Conservation (phyloP, 2,797 vertebrate species). For the Amphiprion clarkii region DNA sequence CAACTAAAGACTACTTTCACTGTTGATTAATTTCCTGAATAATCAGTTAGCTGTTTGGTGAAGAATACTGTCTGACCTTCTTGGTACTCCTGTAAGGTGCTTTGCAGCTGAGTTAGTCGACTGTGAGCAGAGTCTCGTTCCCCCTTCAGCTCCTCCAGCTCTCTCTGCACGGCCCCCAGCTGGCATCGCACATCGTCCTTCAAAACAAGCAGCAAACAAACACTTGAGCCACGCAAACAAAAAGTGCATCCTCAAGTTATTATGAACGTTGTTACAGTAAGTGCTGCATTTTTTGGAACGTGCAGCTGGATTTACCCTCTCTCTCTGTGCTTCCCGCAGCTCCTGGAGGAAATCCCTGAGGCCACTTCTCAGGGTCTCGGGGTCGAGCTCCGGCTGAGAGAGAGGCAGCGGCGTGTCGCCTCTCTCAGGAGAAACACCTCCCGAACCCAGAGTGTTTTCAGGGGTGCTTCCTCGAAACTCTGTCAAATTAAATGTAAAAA, state of each 20-base stretch:
- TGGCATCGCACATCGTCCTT: slow-evolving; percentile 90
- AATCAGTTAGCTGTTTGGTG: no score
- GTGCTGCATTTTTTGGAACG: not conserved
- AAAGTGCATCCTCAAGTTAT: not conserved
- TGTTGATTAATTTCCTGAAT: no score
- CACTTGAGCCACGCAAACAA: not conserved
- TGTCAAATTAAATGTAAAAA: slow-evolving; percentile 44
- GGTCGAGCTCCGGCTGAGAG: slow-evolving; percentile 84
- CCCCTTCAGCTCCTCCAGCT: slow-evolving; percentile 85
- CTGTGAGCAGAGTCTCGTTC: slow-evolving; percentile 82
- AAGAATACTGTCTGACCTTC: slow-evolving; percentile 80
- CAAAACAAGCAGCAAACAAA: slow-evolving; percentile 40
- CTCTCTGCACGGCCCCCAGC: slow-evolving; percentile 80
- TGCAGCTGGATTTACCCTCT: slow-evolving; percentile 83
- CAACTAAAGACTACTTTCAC: no score
- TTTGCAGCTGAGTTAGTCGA: slow-evolving; percentile 87
- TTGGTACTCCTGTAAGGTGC: slow-evolving; percentile 86
- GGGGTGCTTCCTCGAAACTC: slow-evolving; percentile 80
- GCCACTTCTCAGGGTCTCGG: slow-evolving; percentile 86
- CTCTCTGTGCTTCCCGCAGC: slow-evolving; percentile 88
- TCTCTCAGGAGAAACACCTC: slow-evolving; percentile 83
- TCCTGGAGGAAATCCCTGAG: slow-evolving; percentile 93
- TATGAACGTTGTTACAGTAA: not conserved
- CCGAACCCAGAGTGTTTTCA: slow-evolving; percentile 80
- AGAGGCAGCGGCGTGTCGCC: slow-evolving; percentile 74